Base-by-base conservation (phyloP, 2,888 invertebrate species). In the Cremastinae sp. region DNA sequence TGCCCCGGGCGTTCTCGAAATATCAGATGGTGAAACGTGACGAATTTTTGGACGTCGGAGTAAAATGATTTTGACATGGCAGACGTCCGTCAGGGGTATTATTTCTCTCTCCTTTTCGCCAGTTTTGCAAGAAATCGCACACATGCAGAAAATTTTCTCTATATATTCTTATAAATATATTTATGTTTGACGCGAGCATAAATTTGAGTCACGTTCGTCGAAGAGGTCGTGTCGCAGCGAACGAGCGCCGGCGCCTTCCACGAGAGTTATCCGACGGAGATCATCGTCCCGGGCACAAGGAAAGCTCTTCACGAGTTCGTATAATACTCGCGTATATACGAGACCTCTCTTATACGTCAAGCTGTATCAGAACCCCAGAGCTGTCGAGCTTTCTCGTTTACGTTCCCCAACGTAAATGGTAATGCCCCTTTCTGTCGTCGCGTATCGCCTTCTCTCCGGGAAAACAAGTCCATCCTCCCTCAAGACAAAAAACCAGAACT, bases 341-440 rank as follows among this genome's bases (percentile, higher is more conserved):
- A 45, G 47, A 18, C 35, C 47, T n/a, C 55, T 28, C 28, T 28
- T 28, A 28, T 28, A 62, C 47, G 62, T 64, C 55, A 28, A 43
- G 56, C 41, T 64, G 56, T 64, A 47, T 64, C 49, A 72, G 28
- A 28, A 28, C 28, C 71, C 64, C 43, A 39, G 71, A 72, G 64
- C 64, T 20, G 62, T 49, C 71, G 56, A 28, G 64, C 49, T 64
- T 64, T 14, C 49, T 49, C 22, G 39, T 64, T 72, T 72, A 72
- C 71, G 64, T 72, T 8, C 35, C 28, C 28, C 28, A 18, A 56
- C 71, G 56, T 58, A 72, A 64, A 64, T 64, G 49, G 64, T 72
- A 72, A 72, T 72, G 56, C 49, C 62, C 16, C 22, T 45, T 28
- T 28, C 28, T 28, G 28, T 28, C 28, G 12, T 49, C 71, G 39